These are phyloP conservation scores for Macroglossus sobrinus DNA, from an alignment of 2,113 vertebrate genomes.

Conservation along the genomic window DNA sequence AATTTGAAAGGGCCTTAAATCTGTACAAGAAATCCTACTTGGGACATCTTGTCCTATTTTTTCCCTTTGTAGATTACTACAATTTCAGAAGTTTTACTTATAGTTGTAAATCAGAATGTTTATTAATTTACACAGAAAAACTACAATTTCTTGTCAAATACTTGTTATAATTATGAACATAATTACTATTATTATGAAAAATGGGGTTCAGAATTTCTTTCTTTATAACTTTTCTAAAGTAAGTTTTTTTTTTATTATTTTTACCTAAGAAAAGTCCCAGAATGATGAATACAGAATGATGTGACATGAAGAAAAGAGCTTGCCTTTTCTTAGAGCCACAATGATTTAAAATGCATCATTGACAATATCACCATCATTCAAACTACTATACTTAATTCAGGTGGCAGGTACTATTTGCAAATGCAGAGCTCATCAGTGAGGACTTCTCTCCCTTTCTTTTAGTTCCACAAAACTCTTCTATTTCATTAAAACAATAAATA, in stretches of 20 bases:
- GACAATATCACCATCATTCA: conserved; percentile 59
- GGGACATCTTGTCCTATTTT: background rate
- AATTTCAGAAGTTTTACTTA: background rate
- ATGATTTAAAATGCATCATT: conserved; percentile 70
- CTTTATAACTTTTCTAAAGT: background rate
- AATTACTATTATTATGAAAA: conserved; percentile 13
- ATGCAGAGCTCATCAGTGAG: conserved; percentile 45
- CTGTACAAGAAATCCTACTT: background rate
- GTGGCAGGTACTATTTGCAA: conserved; percentile 41
- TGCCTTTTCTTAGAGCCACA: conserved; percentile 37
- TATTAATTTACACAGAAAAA: background rate
- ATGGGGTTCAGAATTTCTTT: background rate
- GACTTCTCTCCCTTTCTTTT: background rate
- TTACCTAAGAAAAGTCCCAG: conserved; percentile 9
- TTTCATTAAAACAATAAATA: conserved; percentile 70
- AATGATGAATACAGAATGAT: conserved; percentile 50
- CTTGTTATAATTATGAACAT: conserved; percentile 7
- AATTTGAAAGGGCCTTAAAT: background rate
- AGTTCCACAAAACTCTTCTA: conserved; percentile 48
- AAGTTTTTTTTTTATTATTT: conserved; percentile 45
- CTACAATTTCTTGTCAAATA: background rate
- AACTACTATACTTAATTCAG: conserved; percentile 41
- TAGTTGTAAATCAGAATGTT: background rate
- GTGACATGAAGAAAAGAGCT: conserved; percentile 55
- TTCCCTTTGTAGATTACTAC: background rate